Percentiles rank a stretch among this genome's conserved stretches.
Conservation (phyloP, 1,140 invertebrate species). For the Aphidius ervi region DNA sequence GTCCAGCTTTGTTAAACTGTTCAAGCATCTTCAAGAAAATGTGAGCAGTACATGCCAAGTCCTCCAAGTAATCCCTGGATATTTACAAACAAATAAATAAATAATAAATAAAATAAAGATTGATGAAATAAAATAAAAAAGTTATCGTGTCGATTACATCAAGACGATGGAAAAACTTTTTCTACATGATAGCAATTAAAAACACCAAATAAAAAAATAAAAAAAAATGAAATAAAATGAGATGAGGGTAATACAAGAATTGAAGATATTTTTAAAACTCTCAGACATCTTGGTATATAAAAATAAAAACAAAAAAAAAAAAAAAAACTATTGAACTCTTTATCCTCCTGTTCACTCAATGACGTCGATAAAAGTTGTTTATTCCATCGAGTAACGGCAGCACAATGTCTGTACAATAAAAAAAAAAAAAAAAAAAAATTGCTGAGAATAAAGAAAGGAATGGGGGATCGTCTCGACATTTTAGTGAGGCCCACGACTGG, state of each 20-base stretch:
- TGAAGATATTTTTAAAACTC: not conserved
- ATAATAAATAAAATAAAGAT: conserved; percentile 16
- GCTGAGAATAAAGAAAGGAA: conserved; percentile 7
- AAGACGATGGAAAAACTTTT: too few relatives aligned
- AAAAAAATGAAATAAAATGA: too few relatives aligned
- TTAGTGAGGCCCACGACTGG: conserved; percentile 33
- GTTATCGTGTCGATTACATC: not conserved
- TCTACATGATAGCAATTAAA: too few relatives aligned
- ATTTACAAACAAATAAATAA: conserved; percentile 3
- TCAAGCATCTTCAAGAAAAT: conserved; percentile 91
- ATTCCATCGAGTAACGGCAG: conserved; percentile 32
- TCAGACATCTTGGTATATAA: not conserved
- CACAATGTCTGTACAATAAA: conserved; percentile 18
- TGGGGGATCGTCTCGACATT: conserved; percentile 22
- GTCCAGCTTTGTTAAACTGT: conserved; percentile 66
- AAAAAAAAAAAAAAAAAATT: conserved; percentile 15
- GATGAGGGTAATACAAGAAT: too few relatives aligned
- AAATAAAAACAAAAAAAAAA: too few relatives aligned
- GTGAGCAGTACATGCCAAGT: conserved; percentile 85
- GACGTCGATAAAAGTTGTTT: conserved; percentile 43
- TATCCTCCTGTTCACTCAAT: conserved; percentile 7
- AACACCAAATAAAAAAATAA: too few relatives aligned
- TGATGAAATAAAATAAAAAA: conserved; percentile 2
- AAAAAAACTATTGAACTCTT: too few relatives aligned
- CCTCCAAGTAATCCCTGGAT: conserved; percentile 73